Evolutionary conservation across 2,113 vertebrate genomes (phyloP), one percentile per base, ranked within the genome.

Genomic region (Eulemur rufifrons): DNA sequence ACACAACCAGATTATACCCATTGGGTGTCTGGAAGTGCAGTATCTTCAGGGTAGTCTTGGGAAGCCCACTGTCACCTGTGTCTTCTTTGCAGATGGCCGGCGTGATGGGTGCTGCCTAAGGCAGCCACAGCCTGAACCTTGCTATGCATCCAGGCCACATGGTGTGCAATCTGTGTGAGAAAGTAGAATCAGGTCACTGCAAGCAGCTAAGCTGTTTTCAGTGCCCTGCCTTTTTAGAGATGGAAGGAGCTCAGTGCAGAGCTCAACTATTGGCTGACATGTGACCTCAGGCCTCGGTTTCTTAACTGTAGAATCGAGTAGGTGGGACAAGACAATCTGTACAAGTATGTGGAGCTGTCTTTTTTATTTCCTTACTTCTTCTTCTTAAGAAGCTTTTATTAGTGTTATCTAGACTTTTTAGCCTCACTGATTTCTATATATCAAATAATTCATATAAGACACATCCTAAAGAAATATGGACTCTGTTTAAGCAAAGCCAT

Each of bases 371-470:
- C 52, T 83, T 77, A 27, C 23, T 93, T 94, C 78, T 45, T 80
- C 25, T 82, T 86, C 64, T 95, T 92, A 81, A 71, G 50, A 86
- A 87, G 11, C 20, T 83, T 87, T 96, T 83, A 69, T 71, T 84
- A 86, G 27, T 84, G 73, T 78, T 86, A 63, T 74, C 80, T 94
- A 87, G 84, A 96, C 76, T 77, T 84, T 93, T 94, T 96, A 96
- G 86, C 94, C 59, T 97, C 86, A 63, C 66, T 93, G 54, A 94
- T 96, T 97, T 97, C 91, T 92, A 1, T 83, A 32, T 97, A 90
- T 94, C 92, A 87, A 96, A 93, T 87, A 39, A 27, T 82, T 95
- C 87, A 92, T 45, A 93, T 61, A 96, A 95, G 92, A 95, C 27
- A 63, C 39, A 77, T 87, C 68, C 76, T 94, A 61, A 95, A 96